phyloP scores from a whole-genome alignment of 2,797 vertebrate genomes.

The Coregonus sp. region DNA sequence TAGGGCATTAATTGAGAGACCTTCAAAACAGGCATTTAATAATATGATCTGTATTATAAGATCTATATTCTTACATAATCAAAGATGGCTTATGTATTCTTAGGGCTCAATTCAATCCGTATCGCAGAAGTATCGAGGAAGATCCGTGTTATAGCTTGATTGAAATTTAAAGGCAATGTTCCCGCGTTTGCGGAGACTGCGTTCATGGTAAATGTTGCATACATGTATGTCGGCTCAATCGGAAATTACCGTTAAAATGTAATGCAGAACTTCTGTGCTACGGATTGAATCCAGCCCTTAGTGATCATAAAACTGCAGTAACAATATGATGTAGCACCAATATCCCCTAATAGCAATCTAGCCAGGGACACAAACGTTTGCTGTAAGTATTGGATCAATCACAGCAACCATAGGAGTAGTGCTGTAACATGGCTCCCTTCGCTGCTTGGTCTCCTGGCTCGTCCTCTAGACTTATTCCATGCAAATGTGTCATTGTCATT shows the following conservation, averaged over 20 bases:
- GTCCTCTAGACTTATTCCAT: neutral
- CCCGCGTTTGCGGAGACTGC: too few species aligned
- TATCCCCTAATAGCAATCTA: neutral
- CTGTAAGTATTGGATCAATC: neutral
- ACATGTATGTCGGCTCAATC: too few species aligned
- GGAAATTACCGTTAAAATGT: too few species aligned
- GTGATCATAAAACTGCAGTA: neutral
- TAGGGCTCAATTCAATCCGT: neutral
- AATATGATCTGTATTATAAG: neutral
- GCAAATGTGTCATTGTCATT: neutral
- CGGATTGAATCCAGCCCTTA: neutral
- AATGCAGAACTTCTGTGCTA: too few species aligned
- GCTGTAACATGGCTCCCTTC: neutral
- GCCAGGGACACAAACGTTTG: neutral
- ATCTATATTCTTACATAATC: conserved; percentile 57
- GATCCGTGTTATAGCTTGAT: too few species aligned
- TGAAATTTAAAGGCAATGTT: too few species aligned
- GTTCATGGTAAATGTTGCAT: too few species aligned
- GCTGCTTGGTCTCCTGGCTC: neutral
- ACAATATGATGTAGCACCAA: neutral
- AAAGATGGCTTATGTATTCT: neutral
- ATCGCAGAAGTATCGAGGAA: too few species aligned
- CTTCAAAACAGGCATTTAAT: conserved; percentile 46
- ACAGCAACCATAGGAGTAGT: neutral
- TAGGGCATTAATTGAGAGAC: conserved; percentile 6